Evolutionary conservation across 2,888 invertebrate genomes (phyloP).

Genomic region (Patella caerulea): DNA sequence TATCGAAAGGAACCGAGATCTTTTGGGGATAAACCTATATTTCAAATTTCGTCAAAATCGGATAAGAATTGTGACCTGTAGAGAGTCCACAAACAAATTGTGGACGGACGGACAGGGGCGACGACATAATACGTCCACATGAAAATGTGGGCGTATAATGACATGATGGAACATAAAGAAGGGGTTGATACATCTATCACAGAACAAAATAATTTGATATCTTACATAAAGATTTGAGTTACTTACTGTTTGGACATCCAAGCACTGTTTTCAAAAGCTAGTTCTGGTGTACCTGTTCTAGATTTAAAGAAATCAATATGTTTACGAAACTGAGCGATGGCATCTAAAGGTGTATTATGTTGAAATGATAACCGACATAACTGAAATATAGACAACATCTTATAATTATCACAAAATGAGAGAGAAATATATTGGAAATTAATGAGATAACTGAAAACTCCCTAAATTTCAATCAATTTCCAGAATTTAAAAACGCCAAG

Average conservation of each 20-base stretch:
- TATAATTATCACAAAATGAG: neutral
- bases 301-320: constrained; percentile 90
- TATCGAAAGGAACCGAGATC: no score
- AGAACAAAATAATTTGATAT: no score
- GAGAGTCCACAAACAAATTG: no score
- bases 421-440: neutral
- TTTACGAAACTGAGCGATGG: constrained; percentile 92
- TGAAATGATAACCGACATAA: constrained; percentile 91
- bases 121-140: no score
- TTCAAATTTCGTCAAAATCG: no score
- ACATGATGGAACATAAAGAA: no score
- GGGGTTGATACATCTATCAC: no score
- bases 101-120: no score
- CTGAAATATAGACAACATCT: constrained; percentile 54
- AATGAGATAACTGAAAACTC: neutral
- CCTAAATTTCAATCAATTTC: no score
- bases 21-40: no score
- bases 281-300: constrained; percentile 82
- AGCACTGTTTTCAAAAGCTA: constrained; percentile 94
- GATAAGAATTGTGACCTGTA: no score
- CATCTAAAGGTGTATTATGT: constrained; percentile 90
- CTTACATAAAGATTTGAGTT: neutral
- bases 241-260: constrained; percentile 95
- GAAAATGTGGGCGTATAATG: no score
- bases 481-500: neutral